phyloP scores from a whole-genome alignment of 2,113 vertebrate genomes.

The Ibidorhyncha struthersii region DNA sequence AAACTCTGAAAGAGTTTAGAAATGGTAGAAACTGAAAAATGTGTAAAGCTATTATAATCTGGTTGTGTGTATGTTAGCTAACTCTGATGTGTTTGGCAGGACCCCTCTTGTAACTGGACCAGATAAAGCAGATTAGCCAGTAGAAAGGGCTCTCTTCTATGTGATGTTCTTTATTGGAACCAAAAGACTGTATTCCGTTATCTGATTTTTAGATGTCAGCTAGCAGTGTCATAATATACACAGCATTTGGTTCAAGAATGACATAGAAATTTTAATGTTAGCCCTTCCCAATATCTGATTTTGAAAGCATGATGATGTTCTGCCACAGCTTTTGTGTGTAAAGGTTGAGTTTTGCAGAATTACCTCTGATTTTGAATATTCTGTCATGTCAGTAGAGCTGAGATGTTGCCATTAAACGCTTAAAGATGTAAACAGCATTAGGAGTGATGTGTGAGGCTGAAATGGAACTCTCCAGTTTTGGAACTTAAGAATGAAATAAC shows the following conservation, averaged over 20 bases:
- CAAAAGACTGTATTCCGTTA: background rate
- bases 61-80: background rate
- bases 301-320: background rate
- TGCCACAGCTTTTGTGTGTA: background rate
- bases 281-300: background rate
- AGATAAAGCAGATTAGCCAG: background rate
- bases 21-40: background rate
- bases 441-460: background rate
- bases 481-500: background rate
- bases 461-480: background rate
- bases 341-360: background rate
- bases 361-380: background rate
- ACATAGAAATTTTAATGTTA: background rate
- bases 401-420: background rate
- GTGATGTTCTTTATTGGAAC: background rate
- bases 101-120: background rate
- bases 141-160: background rate
- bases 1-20: background rate
- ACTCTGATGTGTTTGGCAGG: background rate
- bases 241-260: background rate
- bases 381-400: background rate
- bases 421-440: background rate
- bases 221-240: background rate
- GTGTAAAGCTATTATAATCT: rapidly evolving
- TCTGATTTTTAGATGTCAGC: background rate